Evolutionary conservation across 2,113 vertebrate species (phyloP).

Genomic region (Melanocharis versteri): DNA sequence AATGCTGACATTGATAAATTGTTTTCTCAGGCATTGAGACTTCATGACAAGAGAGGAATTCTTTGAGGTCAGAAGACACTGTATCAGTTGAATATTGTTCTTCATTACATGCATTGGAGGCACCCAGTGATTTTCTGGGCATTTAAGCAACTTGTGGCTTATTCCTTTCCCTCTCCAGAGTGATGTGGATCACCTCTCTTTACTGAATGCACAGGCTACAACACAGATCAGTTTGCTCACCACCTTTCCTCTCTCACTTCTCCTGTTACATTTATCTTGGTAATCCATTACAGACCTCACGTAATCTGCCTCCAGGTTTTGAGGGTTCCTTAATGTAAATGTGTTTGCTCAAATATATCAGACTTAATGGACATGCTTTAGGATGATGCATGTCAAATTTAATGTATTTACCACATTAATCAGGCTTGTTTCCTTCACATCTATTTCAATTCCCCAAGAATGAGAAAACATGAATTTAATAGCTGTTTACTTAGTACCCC

Average conservation of each 20-base stretch:
- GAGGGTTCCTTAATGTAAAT: constrained; percentile 18
- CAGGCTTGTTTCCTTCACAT: background rate
- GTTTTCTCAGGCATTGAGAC: constrained; percentile 36
- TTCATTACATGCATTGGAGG: background rate
- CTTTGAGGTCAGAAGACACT: background rate
- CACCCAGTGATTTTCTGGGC: background rate
- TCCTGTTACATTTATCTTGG: constrained; percentile 8
- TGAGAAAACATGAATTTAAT: background rate
- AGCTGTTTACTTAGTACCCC: background rate
- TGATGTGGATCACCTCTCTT: background rate
- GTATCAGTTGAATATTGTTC: background rate
- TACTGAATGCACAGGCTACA: background rate
- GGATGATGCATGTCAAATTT: constrained; percentile 23
- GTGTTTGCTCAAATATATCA: constrained; percentile 45
- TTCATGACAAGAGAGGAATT: constrained; percentile 28
- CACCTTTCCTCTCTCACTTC: background rate
- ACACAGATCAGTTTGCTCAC: background rate
- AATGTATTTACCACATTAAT: constrained; percentile 26
- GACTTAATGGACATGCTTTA: constrained; percentile 18
- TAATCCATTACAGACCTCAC: constrained; percentile 25
- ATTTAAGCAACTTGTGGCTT: constrained; percentile 2
- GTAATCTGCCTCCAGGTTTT: constrained; percentile 8
- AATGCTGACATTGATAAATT: constrained; percentile 59
- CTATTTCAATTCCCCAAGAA: background rate
- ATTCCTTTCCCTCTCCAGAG: background rate